Conservation (phyloP, 2,113 vertebrate genomes). For the Ammodytes marinus region DNA sequence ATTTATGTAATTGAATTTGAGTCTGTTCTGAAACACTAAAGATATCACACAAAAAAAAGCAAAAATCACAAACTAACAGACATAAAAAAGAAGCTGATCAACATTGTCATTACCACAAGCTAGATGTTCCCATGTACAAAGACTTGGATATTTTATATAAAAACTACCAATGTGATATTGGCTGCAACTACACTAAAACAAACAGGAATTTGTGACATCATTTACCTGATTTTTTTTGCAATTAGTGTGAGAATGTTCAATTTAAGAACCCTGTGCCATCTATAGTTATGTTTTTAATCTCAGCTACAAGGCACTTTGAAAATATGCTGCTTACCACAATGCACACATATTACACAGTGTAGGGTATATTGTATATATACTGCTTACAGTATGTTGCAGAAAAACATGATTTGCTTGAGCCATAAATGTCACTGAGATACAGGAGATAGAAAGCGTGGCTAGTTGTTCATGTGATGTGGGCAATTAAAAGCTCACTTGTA, state of each 20-base stretch:
- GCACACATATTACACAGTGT: conserved; percentile 4
- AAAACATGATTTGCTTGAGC: neutral
- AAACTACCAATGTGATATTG: conserved; percentile 60
- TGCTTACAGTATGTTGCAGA: neutral
- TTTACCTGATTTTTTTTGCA: neutral
- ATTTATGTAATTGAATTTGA: conserved; percentile 62
- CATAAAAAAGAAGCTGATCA: conserved; percentile 29
- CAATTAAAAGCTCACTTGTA: neutral
- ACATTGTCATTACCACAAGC: conserved; percentile 59
- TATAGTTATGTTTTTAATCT: neutral
- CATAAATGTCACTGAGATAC: neutral
- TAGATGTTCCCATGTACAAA: conserved; percentile 37
- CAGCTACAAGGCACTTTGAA: conserved; percentile 71
- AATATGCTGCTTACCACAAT: conserved; percentile 28
- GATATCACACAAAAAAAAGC: conserved; percentile 33
- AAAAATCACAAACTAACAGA: conserved; percentile 37
- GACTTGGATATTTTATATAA: conserved; percentile 34
- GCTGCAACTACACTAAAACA: conserved; percentile 18
- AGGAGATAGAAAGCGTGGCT: neutral
- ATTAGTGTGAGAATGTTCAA: neutral
- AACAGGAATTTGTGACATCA: neutral
- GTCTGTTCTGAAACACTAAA: conserved; percentile 42
- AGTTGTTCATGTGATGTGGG: neutral
- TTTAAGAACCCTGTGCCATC: neutral
- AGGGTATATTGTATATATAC: neutral